Conservation (phyloP, 2,797 vertebrate genomes). For the Melanotaenia trifasciata region DNA sequence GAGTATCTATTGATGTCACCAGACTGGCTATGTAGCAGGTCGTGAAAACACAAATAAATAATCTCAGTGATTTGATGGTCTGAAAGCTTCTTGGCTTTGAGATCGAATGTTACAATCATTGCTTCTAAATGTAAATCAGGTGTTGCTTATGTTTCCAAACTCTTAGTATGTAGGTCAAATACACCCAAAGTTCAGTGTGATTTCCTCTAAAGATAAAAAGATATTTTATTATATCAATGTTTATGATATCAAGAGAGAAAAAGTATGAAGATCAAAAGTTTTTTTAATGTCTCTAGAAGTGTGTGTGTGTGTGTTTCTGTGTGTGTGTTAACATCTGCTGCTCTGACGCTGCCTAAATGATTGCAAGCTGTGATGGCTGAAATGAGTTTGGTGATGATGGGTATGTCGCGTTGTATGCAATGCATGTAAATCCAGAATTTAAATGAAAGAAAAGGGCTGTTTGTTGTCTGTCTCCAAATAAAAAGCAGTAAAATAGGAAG, state of each 20-base stretch:
- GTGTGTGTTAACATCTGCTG: slow-evolving; percentile 27
- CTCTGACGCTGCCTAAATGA: slow-evolving; percentile 24
- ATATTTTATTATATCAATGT: background rate
- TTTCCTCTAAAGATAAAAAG: background rate
- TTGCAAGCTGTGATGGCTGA: slow-evolving; percentile 37
- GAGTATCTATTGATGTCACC: no score
- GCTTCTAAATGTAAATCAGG: background rate
- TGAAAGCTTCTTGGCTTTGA: no score
- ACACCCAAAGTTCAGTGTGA: background rate
- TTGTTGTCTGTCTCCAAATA: slow-evolving; percentile 27
- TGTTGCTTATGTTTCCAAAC: background rate
- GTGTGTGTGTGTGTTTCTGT: background rate
- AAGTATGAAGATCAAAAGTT: background rate
- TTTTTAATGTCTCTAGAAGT: slow-evolving; percentile 3
- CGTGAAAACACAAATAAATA: no score
- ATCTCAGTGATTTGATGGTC: no score
- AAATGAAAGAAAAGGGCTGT: background rate
- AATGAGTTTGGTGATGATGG: slow-evolving; percentile 35
- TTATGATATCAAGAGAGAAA: background rate
- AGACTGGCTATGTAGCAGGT: no score
- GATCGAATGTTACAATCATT: no score
- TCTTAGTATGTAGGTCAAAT: background rate
- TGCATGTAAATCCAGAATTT: slow-evolving; percentile 2
- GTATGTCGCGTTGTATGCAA: slow-evolving; percentile 1
- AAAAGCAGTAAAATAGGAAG: slow-evolving; percentile 22